Evolutionary conservation across 2,888 invertebrate genomes (phyloP), one percentile per base, ranked within the genome.

Genomic region (Didymodactylos carnosus): DNA sequence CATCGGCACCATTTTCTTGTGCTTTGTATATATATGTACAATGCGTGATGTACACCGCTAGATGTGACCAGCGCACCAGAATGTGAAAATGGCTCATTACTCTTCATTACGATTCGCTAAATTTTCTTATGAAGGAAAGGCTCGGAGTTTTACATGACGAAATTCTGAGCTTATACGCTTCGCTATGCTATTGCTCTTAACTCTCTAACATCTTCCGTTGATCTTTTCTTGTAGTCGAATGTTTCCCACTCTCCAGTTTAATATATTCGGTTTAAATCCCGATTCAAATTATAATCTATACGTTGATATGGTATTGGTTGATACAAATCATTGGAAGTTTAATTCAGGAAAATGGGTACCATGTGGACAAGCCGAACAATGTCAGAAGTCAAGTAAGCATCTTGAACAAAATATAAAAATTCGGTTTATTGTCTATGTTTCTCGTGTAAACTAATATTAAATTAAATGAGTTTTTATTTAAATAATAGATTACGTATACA

Each of bases 241-340:
- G 84, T 85, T 85, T 77, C 85, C 85, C 0, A 82, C 82, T 2
- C 79, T 85, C 39, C 84, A 84, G 77, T 83, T 81, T 77, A 80
- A 81, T 10, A 78, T 85, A 43, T 78, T 78, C 1, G 84, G 84
- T 0, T 80, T 85, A 62, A 80, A 84, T 41, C 82, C 83, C 2
- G 77, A 80, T 13, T 78, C 80, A 23, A 79, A 80, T 72, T 85
- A 85, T 79, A 82, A 83, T 72, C 80, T 85, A 5, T 83, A 82
- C 77, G 80, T 85, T 69, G 84, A 85, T 77, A 82, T 85, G 77
- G 79, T 83, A 2, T 80, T 83, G 10, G 81, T 83, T 0, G 84
- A 84, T 76, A 80, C 81, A 71, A 81, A 82, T 69, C 81, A 81
- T 77, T 82, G 81, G 81, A 82, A 82, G 77, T 82, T 81, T 76